Evolutionary conservation across 2,888 invertebrate species (phyloP).

Genomic region (Zygaena filipendulae): DNA sequence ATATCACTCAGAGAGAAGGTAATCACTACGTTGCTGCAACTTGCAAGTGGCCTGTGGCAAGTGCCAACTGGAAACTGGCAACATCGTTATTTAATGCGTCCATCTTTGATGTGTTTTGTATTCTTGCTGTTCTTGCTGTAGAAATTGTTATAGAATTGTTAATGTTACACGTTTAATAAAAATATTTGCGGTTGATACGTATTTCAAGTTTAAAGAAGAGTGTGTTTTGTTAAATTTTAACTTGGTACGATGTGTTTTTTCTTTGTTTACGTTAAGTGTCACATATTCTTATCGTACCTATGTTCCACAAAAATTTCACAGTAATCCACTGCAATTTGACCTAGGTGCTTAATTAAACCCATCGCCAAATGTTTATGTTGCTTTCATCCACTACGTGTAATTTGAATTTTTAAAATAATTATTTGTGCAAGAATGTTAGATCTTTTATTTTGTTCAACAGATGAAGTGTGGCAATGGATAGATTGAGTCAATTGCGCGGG

Average conservation of each 20-base stretch:
- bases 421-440: conserved; percentile 3
- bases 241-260: no score
- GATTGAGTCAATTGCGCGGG: conserved; percentile 51
- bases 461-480: conserved; percentile 64
- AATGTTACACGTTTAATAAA: conserved; percentile 16
- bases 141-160: conserved; percentile 40
- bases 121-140: conserved; percentile 28
- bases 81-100: conserved; percentile 58
- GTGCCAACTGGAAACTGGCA: no score
- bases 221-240: no score
- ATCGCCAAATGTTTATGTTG: no score
- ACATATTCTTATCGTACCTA: conserved; percentile 29
- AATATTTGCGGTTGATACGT: conserved; percentile 16
- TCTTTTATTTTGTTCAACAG: conserved; percentile 36
- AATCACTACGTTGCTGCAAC: no score
- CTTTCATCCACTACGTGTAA: no score
- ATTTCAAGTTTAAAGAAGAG: conserved; percentile 13
- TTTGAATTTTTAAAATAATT: conserved; percentile 22
- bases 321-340: conserved; percentile 56
- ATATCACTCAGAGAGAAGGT: no score
- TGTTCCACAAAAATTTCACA: conserved; percentile 57
- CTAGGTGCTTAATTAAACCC: no score
- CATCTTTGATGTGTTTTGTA: conserved; percentile 63
- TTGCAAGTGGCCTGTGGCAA: no score
- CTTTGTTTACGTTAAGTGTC: conserved; percentile 46